phyloP scores from a whole-genome alignment of 2,113 vertebrate species.

The Saguinus imperator region DNA sequence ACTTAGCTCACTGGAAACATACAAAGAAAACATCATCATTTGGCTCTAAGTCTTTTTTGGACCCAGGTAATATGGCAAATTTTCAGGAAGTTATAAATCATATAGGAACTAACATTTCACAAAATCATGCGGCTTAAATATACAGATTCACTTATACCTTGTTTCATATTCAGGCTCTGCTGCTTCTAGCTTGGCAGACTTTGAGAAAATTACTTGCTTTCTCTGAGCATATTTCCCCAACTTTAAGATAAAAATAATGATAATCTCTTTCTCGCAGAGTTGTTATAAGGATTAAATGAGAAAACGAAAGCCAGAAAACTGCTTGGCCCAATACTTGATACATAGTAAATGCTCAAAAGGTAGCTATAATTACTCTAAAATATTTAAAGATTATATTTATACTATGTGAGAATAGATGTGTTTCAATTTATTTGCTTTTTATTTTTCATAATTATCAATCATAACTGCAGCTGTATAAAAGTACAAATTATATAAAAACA shows the following conservation, averaged over 20 bases:
- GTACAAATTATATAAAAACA: slow-evolving; percentile 38
- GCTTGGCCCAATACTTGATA: neutral
- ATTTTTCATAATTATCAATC: neutral
- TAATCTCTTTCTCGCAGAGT: neutral
- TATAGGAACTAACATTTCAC: neutral
- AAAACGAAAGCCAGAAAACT: neutral
- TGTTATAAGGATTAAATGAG: neutral
- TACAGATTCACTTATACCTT: neutral
- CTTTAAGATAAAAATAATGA: neutral
- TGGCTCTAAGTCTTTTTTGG: neutral
- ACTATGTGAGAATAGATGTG: neutral
- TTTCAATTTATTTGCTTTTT: neutral
- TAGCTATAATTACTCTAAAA: slow-evolving; percentile 30
- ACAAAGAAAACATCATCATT: neutral
- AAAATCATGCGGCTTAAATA: neutral
- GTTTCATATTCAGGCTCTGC: neutral
- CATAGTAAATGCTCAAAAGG: slow-evolving; percentile 1
- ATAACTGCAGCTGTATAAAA: neutral
- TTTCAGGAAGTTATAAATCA: neutral
- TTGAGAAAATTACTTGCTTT: slow-evolving; percentile 12
- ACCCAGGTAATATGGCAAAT: neutral
- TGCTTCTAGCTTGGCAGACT: neutral
- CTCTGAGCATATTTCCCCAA: neutral
- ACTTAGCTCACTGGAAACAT: slow-evolving; percentile 12
- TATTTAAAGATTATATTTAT: slow-evolving; percentile 2